phyloP scores from a whole-genome alignment of 2,113 vertebrate species.

The Scortum barcoo region DNA sequence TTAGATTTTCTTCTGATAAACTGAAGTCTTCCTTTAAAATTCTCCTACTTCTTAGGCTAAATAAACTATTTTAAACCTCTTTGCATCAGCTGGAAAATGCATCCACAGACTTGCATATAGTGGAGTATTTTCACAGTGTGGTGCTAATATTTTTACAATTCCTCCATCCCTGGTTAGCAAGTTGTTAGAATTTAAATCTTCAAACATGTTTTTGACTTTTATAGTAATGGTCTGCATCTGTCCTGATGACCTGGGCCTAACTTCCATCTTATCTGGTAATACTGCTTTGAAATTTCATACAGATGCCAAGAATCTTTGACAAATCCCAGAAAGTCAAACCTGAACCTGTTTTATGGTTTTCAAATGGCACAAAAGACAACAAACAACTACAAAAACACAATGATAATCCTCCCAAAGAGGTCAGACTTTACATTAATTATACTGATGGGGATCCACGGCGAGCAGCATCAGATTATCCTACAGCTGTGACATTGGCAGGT shows the following conservation, averaged over 20 bases:
- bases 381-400: not conserved
- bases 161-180: too few species aligned
- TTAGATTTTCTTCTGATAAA: too few species aligned
- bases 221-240: not conserved
- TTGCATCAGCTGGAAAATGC: too few species aligned
- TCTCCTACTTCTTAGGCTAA: too few species aligned
- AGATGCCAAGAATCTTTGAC: not conserved
- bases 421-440: constrained; percentile 56
- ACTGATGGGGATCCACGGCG: constrained; percentile 46
- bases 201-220: not conserved
- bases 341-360: not conserved
- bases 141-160: too few species aligned
- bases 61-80: too few species aligned
- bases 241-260: not conserved
- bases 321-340: not conserved
- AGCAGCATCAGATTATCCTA: constrained; percentile 41
- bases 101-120: too few species aligned
- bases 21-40: too few species aligned
- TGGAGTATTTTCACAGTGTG: too few species aligned
- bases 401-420: constrained; percentile 45
- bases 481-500: constrained; percentile 32
- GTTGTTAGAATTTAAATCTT: not conserved
- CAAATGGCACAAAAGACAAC: not conserved
- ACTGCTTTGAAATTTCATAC: too few species aligned
- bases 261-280: not conserved